Evolutionary conservation across 2,888 invertebrate species (phyloP).

Genomic region (Beris chalybata): DNA sequence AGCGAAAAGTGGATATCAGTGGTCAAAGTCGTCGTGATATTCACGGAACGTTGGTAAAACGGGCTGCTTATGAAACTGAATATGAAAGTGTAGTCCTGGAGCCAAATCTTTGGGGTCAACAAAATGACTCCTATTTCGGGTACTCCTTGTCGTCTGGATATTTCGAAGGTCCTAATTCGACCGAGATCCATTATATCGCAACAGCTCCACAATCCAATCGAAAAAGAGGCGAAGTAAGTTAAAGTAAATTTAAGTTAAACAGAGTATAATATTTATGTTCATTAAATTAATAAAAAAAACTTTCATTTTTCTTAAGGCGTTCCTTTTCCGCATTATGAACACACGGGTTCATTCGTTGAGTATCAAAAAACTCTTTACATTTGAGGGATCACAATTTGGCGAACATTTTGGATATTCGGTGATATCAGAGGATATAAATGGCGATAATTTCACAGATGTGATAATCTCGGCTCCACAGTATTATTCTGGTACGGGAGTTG

Average conservation of each 20-base stretch:
- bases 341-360: conserved; percentile 15
- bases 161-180: conserved; percentile 48
- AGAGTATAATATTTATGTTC: neutral
- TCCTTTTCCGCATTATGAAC: conserved; percentile 49
- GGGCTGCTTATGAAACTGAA: conserved; percentile 26
- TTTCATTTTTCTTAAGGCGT: conserved; percentile 43
- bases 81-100: conserved; percentile 49
- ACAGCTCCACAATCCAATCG: conserved; percentile 55
- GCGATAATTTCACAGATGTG: conserved; percentile 65
- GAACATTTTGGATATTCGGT: conserved; percentile 69
- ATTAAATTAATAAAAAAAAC: neutral
- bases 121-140: conserved; percentile 55
- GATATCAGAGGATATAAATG: conserved; percentile 65
- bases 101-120: conserved; percentile 48
- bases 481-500: conserved; percentile 50
- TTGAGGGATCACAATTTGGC: conserved; percentile 60
- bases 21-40: conserved; percentile 50
- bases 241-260: neutral
- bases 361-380: conserved; percentile 49
- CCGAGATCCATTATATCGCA: conserved; percentile 51
- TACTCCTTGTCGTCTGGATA: conserved; percentile 54
- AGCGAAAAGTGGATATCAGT: conserved; percentile 46
- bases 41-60: conserved; percentile 40
- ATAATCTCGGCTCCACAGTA: conserved; percentile 66
- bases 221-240: conserved; percentile 53